Evolutionary conservation across 1,140 invertebrate genomes (phyloP).

Genomic region (Amphibalanus amphitrite): DNA sequence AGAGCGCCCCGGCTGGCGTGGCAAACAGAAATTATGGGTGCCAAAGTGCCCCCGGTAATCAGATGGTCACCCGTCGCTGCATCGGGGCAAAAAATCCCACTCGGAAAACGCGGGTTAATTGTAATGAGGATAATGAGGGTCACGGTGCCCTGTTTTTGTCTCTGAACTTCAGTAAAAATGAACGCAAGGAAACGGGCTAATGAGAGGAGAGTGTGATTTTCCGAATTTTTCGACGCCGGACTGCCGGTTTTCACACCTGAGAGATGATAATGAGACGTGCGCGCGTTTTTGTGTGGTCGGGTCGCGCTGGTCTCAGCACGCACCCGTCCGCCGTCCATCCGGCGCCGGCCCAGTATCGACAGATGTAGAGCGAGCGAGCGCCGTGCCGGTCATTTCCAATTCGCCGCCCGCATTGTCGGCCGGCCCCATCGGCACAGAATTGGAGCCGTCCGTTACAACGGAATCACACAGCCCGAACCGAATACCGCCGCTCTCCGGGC

Average conservation of each 20-base stretch:
- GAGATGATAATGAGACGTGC: neutral
- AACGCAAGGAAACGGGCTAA: neutral
- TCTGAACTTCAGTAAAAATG: neutral
- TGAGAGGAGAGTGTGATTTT: neutral
- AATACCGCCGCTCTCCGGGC: too few species aligned
- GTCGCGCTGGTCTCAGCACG: neutral
- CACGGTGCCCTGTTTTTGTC: neutral
- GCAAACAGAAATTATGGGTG: neutral
- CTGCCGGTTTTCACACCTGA: neutral
- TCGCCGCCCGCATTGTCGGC: too few species aligned
- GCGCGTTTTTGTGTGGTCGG: neutral
- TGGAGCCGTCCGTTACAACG: too few species aligned
- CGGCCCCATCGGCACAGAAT: too few species aligned
- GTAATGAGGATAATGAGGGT: neutral
- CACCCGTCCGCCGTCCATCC: neutral
- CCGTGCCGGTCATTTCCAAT: too few species aligned
- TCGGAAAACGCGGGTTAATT: neutral
- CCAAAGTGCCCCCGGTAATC: neutral
- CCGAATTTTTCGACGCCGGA: neutral
- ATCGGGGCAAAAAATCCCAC: neutral
- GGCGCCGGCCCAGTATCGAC: too few species aligned
- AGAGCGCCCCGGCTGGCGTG: too few species aligned
- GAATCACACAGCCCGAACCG: too few species aligned
- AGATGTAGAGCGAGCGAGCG: too few species aligned
- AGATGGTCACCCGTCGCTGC: neutral